These are phyloP conservation scores for Zalophus californianus DNA, from an alignment of 2,797 vertebrate species.

Conservation along the genomic window DNA sequence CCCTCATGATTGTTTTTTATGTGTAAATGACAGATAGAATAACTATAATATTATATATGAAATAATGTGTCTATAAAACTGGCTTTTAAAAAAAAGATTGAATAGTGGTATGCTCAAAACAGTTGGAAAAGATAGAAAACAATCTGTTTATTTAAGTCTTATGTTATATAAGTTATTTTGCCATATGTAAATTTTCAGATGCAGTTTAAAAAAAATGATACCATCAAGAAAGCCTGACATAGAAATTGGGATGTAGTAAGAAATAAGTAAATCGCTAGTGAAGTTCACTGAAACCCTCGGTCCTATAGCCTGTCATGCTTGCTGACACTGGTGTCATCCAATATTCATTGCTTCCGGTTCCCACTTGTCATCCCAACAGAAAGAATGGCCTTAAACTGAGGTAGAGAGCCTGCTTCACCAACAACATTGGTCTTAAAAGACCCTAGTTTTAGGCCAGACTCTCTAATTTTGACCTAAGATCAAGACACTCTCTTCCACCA, in stretches of 20 bases:
- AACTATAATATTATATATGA: conserved; percentile 14
- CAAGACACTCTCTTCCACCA: neutral
- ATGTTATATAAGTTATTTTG: neutral
- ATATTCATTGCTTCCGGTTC: neutral
- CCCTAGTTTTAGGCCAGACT: neutral
- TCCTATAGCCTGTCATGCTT: neutral
- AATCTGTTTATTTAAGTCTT: neutral
- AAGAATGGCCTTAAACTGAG: neutral
- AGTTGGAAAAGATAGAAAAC: neutral
- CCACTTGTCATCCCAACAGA: neutral
- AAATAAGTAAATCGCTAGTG: neutral
- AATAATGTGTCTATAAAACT: neutral
- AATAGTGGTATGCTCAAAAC: neutral
- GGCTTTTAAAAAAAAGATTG: neutral
- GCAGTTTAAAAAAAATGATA: neutral
- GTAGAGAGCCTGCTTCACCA: neutral
- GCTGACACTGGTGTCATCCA: neutral
- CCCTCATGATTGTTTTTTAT: neutral
- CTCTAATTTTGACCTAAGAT: neutral
- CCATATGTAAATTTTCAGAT: neutral
- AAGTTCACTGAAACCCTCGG: neutral
- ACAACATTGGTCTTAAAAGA: neutral
- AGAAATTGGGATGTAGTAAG: neutral
- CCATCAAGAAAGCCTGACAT: neutral
- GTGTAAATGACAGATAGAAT: neutral